Evolutionary conservation across 2,888 invertebrate species (phyloP), one percentile per base, ranked within the genome.

Genomic region (Bhutanitis thaidina): DNA sequence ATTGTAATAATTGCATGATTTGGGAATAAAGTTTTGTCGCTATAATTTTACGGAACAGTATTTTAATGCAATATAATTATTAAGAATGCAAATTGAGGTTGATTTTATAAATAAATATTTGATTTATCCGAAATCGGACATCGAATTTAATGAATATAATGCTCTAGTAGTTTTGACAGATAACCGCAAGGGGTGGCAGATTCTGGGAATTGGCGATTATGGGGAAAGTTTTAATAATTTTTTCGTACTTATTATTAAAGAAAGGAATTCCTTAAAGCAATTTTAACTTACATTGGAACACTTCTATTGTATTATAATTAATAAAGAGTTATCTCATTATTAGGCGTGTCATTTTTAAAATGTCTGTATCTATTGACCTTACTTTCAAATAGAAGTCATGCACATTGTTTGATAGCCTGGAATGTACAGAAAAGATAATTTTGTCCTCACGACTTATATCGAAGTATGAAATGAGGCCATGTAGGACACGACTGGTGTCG

Each of bases 391-490:
- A 53, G 40, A 40, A 15, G 60, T 55, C 53, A 50, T 54, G 54
- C 65, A 63, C 65, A 53, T 55, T 58, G 60, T 59, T 62, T 67
- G 64, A 27, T 69, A 63, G 61, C 64, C 61, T 59, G 66, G 65
- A 67, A 70, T 74, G 67, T 58, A 63, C 67, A 64, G 66, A 75
- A 69, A 71, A 71, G 67, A 71, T 74, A 75, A 80, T 77, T 67
- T 66, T 69, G 63, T 57, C 70, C 77, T 82, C 83, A 82, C 80
- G 82, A 78, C 65, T 71, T 57, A 53, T 58, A 55, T 54, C 48
- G 35, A 49, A 53, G 54, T 61, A 57, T 52, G 32, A 53, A 74
- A 73, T 74, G 69, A 80, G 80, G 77, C 72, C 77, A 61, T 58
- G 51, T 62, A 53, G 57, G 54, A 56, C 67, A 63, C 63, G 60